Conservation (phyloP, 2,888 invertebrate species). For the Heliconius ismenius region DNA sequence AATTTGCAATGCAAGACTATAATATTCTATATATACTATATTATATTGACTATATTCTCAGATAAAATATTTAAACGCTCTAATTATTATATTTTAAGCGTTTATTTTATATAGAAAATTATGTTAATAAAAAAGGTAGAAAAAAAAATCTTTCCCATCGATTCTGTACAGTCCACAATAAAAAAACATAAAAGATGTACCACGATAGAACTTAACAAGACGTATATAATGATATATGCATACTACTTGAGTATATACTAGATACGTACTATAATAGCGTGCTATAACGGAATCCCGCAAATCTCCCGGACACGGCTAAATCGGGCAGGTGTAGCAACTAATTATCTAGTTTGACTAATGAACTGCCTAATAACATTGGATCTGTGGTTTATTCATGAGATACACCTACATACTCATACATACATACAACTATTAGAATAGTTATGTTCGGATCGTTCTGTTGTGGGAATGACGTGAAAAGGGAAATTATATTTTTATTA, state of each 20-base stretch:
- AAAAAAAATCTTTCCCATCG: too few relatives aligned
- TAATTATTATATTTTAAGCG: too few relatives aligned
- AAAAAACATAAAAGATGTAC: background rate
- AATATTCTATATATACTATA: too few relatives aligned
- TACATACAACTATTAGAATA: background rate
- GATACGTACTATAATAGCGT: background rate
- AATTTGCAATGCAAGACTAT: too few relatives aligned
- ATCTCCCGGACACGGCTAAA: constrained; percentile 45
- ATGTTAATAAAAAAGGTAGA: too few relatives aligned
- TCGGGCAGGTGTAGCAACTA: constrained; percentile 47
- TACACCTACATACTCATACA: background rate
- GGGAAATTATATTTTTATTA: too few relatives aligned
- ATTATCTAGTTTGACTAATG: constrained; percentile 51
- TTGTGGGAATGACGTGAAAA: background rate
- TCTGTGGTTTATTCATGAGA: constrained; percentile 36
- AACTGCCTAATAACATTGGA: constrained; percentile 45
- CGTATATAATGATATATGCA: background rate
- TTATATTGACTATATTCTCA: too few relatives aligned
- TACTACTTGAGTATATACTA: background rate
- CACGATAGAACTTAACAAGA: background rate
- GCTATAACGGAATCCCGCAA: constrained; percentile 28
- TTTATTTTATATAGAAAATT: too few relatives aligned
- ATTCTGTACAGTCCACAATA: too few relatives aligned
- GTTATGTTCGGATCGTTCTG: background rate
- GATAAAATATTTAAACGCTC: too few relatives aligned